These are phyloP conservation scores for Cercopithecus neglectus DNA, from an alignment of 2,797 vertebrate genomes.

Conservation along the genomic window DNA sequence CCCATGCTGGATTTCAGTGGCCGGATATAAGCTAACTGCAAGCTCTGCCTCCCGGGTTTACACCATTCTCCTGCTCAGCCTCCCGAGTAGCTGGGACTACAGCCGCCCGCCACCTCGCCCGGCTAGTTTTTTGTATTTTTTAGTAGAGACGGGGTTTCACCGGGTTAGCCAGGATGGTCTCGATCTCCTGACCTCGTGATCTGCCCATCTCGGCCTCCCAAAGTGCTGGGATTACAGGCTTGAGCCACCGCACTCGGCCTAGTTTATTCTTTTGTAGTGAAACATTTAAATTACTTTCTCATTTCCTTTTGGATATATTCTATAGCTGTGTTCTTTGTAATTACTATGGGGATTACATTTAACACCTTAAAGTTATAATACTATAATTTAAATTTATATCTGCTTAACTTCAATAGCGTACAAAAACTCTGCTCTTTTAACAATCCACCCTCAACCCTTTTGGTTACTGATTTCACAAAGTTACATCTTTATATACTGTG, in stretches of 20 bases:
- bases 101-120: fast-evolving
- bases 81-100: too few relatives aligned
- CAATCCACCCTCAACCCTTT: not conserved
- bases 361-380: not conserved
- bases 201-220: too few relatives aligned
- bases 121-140: too few relatives aligned
- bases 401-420: not conserved
- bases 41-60: too few relatives aligned
- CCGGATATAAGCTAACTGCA: too few relatives aligned
- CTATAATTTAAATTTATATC: not conserved
- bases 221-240: too few relatives aligned
- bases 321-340: not conserved
- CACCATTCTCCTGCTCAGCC: too few relatives aligned
- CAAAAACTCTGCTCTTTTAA: not conserved
- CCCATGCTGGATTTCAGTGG: too few relatives aligned
- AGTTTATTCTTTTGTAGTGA: not conserved
- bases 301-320: not conserved
- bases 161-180: too few relatives aligned
- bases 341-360: not conserved
- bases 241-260: too few relatives aligned
- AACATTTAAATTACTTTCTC: not conserved
- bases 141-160: too few relatives aligned
- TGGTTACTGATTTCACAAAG: not conserved
- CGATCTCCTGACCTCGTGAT: too few relatives aligned
- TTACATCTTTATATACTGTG: not conserved